Percentiles rank a stretch among this genome's conserved stretches.
phyloP scores from a whole-genome alignment of 23 tunicate genomes.

The Styela clava region DNA sequence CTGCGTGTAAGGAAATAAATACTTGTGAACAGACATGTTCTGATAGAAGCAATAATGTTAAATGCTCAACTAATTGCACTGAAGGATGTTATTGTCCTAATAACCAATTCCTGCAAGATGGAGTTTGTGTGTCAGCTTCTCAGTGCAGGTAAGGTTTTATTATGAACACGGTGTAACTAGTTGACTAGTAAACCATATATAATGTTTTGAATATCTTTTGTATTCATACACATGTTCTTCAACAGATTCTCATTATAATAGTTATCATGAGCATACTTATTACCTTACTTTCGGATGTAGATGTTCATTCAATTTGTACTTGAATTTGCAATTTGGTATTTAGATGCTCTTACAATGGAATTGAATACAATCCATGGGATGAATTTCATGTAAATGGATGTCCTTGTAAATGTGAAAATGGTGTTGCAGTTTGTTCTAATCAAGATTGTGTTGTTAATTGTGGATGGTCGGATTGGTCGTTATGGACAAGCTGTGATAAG shows the following conservation, averaged over 20 bases:
- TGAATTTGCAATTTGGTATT: too few species aligned
- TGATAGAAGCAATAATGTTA: constrained; percentile 39
- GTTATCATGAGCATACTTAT: too few species aligned
- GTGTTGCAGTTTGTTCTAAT: constrained; percentile 20
- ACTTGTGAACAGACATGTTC: constrained; percentile 67
- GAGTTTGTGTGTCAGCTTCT: constrained; percentile 36
- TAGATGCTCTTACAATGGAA: constrained; percentile 37
- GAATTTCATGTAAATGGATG: constrained; percentile 36
- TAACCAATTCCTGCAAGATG: constrained; percentile 55
- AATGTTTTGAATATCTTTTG: too few species aligned
- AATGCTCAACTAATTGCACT: constrained; percentile 37
- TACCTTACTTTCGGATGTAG: too few species aligned
- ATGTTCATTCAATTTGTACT: too few species aligned
- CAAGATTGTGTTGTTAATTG: constrained; percentile 33
- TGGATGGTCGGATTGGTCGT: constrained; percentile 64
- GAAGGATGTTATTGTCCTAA: constrained; percentile 75
- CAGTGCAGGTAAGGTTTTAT: constrained; percentile 49
- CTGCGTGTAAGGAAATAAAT: constrained; percentile 18
- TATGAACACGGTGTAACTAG: not conserved
- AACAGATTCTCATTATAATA: too few species aligned
- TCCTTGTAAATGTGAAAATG: constrained; percentile 44
- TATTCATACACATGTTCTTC: too few species aligned
- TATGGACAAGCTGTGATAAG: constrained; percentile 73
- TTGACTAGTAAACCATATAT: not conserved
- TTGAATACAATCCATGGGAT: constrained; percentile 24